Evolutionary conservation across 2,888 invertebrate species (phyloP).

Genomic region (Tromatobia lineatoria): DNA sequence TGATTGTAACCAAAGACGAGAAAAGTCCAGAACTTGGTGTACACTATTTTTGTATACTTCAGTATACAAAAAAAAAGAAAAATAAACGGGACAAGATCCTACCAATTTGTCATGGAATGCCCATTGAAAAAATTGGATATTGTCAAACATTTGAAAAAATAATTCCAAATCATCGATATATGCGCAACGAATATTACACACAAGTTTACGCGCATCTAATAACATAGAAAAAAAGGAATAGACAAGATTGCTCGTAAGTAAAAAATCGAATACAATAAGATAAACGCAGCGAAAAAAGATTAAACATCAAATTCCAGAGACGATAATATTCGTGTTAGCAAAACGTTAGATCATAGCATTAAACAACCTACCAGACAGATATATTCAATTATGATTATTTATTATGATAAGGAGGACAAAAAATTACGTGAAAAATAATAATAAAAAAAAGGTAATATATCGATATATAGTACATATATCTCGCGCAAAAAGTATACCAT

Average conservation of each 20-base stretch:
- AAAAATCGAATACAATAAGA: constrained; percentile 35
- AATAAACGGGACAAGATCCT: no score
- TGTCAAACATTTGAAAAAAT: constrained; percentile 23
- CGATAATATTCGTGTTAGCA: constrained; percentile 78
- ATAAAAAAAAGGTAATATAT: constrained; percentile 49
- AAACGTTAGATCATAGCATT: constrained; percentile 82
- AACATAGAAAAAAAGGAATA: constrained; percentile 66
- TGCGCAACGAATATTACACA: constrained; percentile 71
- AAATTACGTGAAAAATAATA: constrained; percentile 57
- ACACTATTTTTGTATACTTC: no score
- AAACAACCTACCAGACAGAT: constrained; percentile 81
- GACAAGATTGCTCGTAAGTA: constrained; percentile 71
- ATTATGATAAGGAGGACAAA: constrained; percentile 72
- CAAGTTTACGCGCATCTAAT: constrained; percentile 77
- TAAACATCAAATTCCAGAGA: constrained; percentile 75
- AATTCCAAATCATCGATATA: constrained; percentile 67
- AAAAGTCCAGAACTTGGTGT: no score
- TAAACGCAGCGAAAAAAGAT: constrained; percentile 78
- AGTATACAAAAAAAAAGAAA: no score
- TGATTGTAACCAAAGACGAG: no score
- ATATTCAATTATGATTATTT: constrained; percentile 72
- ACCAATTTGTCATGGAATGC: no score
- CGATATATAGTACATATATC: constrained; percentile 45
- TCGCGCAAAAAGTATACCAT: constrained; percentile 64
- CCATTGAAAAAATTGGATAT: not conserved